Conservation (phyloP, 2,888 invertebrate genomes). For the Miltochrista miniata region DNA sequence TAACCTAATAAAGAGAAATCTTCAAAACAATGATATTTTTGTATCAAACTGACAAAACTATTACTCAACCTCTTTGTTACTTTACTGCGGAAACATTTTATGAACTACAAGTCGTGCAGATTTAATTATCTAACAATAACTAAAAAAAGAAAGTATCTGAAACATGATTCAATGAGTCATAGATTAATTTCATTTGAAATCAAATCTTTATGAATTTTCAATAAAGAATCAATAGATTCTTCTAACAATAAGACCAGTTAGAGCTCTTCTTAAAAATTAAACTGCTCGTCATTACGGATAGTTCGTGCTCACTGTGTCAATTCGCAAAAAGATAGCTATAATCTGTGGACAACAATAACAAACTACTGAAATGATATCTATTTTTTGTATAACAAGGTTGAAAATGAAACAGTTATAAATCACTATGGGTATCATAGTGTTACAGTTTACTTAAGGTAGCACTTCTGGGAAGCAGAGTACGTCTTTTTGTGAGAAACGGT, state of each 20-base stretch:
- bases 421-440: conserved; percentile 3
- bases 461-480: neutral
- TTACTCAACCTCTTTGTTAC: neutral
- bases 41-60: neutral
- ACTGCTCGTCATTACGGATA: conserved; percentile 59
- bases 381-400: neutral
- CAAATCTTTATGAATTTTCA: conserved; percentile 3
- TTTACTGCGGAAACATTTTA: neutral
- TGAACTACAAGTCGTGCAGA: neutral
- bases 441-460: conserved; percentile 3
- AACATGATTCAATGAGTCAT: conserved; percentile 3
- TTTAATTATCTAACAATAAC: neutral
- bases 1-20: no score
- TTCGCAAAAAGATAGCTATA: conserved; percentile 31
- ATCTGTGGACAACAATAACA: neutral
- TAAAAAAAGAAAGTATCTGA: neutral
- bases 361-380: conserved; percentile 11
- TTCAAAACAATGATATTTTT: no score
- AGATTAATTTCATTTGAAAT: neutral
- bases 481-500: neutral
- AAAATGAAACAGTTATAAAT: conserved; percentile 4
- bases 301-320: conserved; percentile 55
- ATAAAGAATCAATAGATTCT: conserved; percentile 8
- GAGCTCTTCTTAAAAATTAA: conserved; percentile 50
- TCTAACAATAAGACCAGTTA: conserved; percentile 53